Base-by-base conservation (phyloP, 1,140 invertebrate species). In the Drosophila ananassae region DNA sequence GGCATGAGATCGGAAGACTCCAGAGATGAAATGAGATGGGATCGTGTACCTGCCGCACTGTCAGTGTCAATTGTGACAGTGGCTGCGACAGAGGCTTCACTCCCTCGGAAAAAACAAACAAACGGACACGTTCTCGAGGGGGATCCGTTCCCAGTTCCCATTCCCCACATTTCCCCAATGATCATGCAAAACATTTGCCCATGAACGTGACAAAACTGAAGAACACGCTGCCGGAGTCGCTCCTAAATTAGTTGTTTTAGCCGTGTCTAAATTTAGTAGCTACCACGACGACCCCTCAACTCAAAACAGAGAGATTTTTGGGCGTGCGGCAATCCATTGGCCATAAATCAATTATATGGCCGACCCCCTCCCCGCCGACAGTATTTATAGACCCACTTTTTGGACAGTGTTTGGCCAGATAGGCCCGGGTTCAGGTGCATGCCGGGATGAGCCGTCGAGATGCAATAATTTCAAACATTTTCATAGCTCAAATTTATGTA, bases 61-160 rank as follows among this genome's bases (percentile, higher is more conserved):
- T 89, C 83, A 89, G 76, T 89, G 83, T 89, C 83, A 89, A 89
- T 79, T 89, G 83, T 89, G 83, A 89, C 83, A 89, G 83, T 58
- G 67, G 46, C 73, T 67, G 77, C 73, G 81, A 85, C 63, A 59
- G 47, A 51, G 41, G 22, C 46, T 52, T 48, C 52, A 51, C 52
- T 47, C 32, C 54, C 73, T 17, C 32, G 64, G 44, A 58, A 79
- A 79, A 77, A 82, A 89, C 83, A 89, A 87, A 85, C 82, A 85
- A 85, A 89, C 74, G 74, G 79, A 85, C 81, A 82, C 63, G 69
- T 71, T 57, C 66, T 48, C 32, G 7, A 12, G 30, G 51, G 30
- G 10, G 51, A 47, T 24, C 44, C 44, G 2, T 9, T 10, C 8
- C 44, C 44, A 47, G 7, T 47, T 21, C 44, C 25, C 44, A 22